Evolutionary conservation across 2,113 vertebrate species (phyloP).

Genomic region (Halcyon senegalensis): DNA sequence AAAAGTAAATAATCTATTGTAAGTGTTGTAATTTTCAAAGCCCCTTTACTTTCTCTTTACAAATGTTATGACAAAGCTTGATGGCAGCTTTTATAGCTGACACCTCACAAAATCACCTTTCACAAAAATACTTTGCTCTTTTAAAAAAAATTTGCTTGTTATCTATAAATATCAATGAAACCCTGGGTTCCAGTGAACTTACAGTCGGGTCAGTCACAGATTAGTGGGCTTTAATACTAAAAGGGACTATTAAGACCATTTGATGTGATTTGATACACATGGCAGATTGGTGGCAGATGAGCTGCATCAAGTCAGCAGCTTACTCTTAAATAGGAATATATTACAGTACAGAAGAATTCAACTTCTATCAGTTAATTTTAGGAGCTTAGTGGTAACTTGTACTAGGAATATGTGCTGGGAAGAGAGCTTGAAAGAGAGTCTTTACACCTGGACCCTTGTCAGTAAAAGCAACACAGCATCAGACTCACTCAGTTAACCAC

Average conservation of each 20-base stretch:
- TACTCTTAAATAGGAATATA: background rate
- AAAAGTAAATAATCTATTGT: slow-evolving; percentile 15
- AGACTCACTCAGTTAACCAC: background rate
- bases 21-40: background rate
- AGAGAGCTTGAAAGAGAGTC: background rate
- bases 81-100: background rate
- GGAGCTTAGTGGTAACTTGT: background rate
- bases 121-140: background rate
- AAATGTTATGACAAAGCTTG: background rate
- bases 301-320: background rate
- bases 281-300: background rate
- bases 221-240: background rate
- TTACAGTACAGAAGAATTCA: background rate
- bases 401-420: background rate
- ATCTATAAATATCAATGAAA: background rate
- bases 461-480: background rate
- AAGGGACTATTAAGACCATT: background rate
- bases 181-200: background rate
- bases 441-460: background rate
- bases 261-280: background rate
- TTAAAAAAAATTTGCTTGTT: background rate
- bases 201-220: background rate
- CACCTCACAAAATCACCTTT: background rate
- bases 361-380: background rate
- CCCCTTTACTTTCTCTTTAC: background rate